Percentiles rank a stretch among this genome's conserved stretches.
Evolutionary conservation across 2,797 vertebrate species (phyloP).

Genomic region (Lemur catta): DNA sequence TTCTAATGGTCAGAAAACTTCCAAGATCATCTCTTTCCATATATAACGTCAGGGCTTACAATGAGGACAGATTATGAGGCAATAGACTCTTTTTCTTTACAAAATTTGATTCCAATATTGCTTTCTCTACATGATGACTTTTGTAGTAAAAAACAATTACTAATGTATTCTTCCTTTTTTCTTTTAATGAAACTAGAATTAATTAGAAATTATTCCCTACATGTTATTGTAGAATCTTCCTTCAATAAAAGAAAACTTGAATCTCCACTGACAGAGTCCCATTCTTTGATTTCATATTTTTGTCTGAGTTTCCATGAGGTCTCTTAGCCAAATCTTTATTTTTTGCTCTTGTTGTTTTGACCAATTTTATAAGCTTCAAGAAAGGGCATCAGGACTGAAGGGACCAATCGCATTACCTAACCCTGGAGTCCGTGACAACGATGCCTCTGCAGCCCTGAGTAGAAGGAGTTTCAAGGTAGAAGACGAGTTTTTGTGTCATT

Average conservation of each 20-base stretch:
- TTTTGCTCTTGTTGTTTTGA: not conserved
- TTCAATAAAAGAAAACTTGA: not conserved
- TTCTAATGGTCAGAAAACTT: not conserved
- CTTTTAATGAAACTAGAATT: not conserved
- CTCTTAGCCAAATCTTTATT: not conserved
- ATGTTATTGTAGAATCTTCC: not conserved
- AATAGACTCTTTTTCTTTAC: not conserved
- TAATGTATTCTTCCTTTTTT: not conserved
- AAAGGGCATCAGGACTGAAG: not conserved
- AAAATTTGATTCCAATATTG: slow-evolving; percentile 15
- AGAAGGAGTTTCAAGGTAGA: not conserved
- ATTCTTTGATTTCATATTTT: not conserved
- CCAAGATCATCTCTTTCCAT: not conserved
- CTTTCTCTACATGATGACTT: not conserved
- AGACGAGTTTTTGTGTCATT: not conserved
- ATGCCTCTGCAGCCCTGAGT: not conserved
- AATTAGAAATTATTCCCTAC: not conserved
- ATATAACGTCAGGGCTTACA: not conserved
- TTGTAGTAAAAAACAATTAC: not conserved
- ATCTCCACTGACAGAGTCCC: not conserved
- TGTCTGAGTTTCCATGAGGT: not conserved
- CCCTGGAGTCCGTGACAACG: not conserved
- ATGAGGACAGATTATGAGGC: not conserved
- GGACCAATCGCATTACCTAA: not conserved
- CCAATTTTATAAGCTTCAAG: not conserved